These are phyloP conservation scores for Synanthedon vespiformis DNA, from an alignment of 2,888 invertebrate genomes.

Conservation along the genomic window DNA sequence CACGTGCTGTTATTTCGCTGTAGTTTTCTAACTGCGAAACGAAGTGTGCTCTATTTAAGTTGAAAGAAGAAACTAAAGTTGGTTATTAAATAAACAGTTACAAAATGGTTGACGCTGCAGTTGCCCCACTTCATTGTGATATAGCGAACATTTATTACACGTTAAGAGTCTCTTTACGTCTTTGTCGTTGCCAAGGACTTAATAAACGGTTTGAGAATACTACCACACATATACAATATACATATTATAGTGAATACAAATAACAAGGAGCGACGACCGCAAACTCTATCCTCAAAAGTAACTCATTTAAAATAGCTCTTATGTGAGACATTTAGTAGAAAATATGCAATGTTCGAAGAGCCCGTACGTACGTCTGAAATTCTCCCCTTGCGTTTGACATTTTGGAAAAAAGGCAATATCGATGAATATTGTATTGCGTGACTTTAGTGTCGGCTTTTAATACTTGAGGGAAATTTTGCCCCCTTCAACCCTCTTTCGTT, in stretches of 20 bases:
- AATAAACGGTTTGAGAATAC: not conserved
- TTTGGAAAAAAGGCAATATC: conserved; percentile 39
- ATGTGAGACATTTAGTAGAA: conserved; percentile 5
- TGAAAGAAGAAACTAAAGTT: too few relatives aligned
- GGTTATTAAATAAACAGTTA: conserved; percentile 9
- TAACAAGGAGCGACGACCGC: not conserved
- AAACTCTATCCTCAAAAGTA: conserved; percentile 5
- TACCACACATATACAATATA: not conserved
- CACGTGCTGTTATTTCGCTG: too few relatives aligned
- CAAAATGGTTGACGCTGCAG: conserved; percentile 23
- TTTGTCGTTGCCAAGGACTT: conserved; percentile 39
- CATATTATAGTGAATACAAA: not conserved
- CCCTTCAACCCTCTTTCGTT: conserved; percentile 42
- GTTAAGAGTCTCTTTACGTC: conserved; percentile 52
- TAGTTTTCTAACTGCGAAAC: too few relatives aligned
- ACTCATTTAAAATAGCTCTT: conserved; percentile 8
- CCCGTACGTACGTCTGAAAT: conserved; percentile 12
- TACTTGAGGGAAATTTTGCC: conserved; percentile 53
- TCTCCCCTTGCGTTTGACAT: conserved; percentile 14
- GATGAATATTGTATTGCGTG: conserved; percentile 59
- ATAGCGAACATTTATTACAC: conserved; percentile 57
- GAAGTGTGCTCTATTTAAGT: too few relatives aligned
- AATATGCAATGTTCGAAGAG: conserved; percentile 5
- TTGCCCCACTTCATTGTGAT: conserved; percentile 44
- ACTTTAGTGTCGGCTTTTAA: conserved; percentile 30